A percentile compares a stretch with the other conserved stretches of the same genome.
phyloP scores from a whole-genome alignment of 2,888 invertebrate genomes.

The Odontothrips loti region DNA sequence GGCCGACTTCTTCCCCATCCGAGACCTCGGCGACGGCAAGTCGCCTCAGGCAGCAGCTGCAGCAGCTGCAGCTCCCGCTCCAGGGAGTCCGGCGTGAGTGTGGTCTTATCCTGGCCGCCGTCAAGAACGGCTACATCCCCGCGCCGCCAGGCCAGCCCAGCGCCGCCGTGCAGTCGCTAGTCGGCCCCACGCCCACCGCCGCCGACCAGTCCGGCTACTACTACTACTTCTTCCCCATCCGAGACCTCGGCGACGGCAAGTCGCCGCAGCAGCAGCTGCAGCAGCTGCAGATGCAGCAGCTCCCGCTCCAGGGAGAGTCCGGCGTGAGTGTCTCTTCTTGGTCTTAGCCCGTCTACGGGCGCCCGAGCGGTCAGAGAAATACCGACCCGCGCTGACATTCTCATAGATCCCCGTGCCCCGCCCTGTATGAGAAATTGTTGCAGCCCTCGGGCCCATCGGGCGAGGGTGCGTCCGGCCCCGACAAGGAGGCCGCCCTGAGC shows the following conservation, averaged over 20 bases:
- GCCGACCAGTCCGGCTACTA: conserved; percentile 45
- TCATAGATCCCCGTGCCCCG: not conserved
- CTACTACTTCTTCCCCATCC: conserved; percentile 55
- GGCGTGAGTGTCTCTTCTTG: not conserved
- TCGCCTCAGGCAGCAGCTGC: conserved; percentile 38
- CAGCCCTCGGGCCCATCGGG: not conserved
- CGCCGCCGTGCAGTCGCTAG: not conserved
- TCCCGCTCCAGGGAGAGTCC: conserved; percentile 13
- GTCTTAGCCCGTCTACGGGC: too few species aligned
- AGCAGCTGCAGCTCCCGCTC: conserved; percentile 13
- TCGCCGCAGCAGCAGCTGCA: conserved; percentile 38
- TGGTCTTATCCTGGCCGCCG: conserved; percentile 39
- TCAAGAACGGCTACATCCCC: conserved; percentile 16
- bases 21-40: conserved; percentile 49
- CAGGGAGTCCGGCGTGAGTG: not conserved
- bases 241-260: conserved; percentile 49
- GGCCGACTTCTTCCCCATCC: conserved; percentile 51
- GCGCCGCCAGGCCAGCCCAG: not conserved
- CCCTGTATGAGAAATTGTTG: not conserved
- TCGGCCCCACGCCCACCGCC: not conserved
- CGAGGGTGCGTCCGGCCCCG: not conserved
- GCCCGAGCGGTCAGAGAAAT: too few species aligned
- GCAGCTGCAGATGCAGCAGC: conserved; percentile 28
- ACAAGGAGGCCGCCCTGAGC: conserved; percentile 4
- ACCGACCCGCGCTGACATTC: too few species aligned